Evolutionary conservation across 1,140 invertebrate genomes (phyloP).

Genomic region (Tetragnatha versicolor): DNA sequence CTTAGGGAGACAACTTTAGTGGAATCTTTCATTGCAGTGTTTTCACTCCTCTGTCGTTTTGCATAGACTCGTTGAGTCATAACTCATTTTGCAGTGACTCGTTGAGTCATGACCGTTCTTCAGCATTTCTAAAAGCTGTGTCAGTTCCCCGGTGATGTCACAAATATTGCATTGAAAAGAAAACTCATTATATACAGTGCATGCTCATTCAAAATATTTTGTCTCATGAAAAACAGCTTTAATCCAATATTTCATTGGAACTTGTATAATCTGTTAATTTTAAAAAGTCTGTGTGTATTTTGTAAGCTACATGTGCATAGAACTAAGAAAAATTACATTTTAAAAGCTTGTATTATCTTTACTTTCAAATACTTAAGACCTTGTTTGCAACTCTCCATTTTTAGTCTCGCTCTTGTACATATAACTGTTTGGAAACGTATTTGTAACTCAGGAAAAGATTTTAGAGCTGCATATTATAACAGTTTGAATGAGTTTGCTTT

Average conservation of each 20-base stretch:
- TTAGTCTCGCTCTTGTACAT: conserved; percentile 32
- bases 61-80: too few relatives aligned
- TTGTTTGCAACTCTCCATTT: conserved; percentile 14
- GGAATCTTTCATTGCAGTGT: too few relatives aligned
- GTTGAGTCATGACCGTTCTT: too few relatives aligned
- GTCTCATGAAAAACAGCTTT: not conserved
- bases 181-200: conserved; percentile 3
- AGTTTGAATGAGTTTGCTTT: not conserved
- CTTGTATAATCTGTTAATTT: conserved; percentile 36
- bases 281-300: conserved; percentile 24
- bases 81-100: too few relatives aligned
- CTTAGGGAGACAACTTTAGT: too few relatives aligned
- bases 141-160: conserved; percentile 23
- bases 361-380: not conserved
- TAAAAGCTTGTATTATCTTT: conserved; percentile 6
- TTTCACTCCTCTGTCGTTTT: too few relatives aligned
- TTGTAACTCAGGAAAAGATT: conserved; percentile 44
- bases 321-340: not conserved
- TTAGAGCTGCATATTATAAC: conserved; percentile 10
- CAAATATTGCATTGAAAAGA: conserved; percentile 9
- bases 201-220: conserved; percentile 13
- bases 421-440: conserved; percentile 27
- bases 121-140: not conserved
- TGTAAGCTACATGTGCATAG: conserved; percentile 28
- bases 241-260: conserved; percentile 37